Conservation (phyloP, 2,797 vertebrate species). For the Diplodus sargus region DNA sequence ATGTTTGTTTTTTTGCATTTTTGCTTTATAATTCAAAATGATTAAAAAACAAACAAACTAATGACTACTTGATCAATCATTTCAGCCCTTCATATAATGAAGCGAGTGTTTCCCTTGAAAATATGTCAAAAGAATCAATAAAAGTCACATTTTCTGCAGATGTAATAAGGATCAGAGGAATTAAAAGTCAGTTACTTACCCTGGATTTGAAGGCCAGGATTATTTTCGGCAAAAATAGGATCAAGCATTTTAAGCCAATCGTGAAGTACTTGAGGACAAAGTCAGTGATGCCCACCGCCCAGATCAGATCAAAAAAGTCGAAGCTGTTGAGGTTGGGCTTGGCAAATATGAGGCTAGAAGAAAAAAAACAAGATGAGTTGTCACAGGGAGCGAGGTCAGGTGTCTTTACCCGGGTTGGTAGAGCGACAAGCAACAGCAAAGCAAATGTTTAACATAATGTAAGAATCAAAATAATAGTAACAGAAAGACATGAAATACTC, state of each 20-base stretch:
- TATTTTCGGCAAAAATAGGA: slow-evolving; percentile 94
- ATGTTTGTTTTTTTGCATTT: not conserved
- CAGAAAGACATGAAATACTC: slow-evolving; percentile 85
- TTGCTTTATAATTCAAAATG: not conserved
- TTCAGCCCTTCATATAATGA: too few relatives aligned
- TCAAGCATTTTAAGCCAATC: slow-evolving; percentile 92
- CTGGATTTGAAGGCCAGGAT: slow-evolving; percentile 96
- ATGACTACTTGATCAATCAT: not conserved
- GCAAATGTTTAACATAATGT: slow-evolving; percentile 29
- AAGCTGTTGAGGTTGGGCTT: slow-evolving; percentile 93
- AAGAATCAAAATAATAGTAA: slow-evolving; percentile 13
- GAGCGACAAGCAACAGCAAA: slow-evolving; percentile 6
- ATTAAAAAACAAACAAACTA: not conserved
- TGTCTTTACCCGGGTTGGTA: not conserved
- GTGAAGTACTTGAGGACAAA: slow-evolving; percentile 97
- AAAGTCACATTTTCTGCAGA: not conserved
- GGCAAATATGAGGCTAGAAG: slow-evolving; percentile 91
- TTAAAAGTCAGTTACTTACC: slow-evolving; percentile 73
- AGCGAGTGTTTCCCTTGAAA: not conserved
- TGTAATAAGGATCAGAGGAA: not conserved
- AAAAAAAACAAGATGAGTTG: not conserved
- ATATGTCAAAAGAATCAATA: not conserved
- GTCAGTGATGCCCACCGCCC: slow-evolving; percentile 96
- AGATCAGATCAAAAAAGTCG: slow-evolving; percentile 97
- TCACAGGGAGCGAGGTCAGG: not conserved